Evolutionary conservation across 2,888 invertebrate genomes (phyloP).

Genomic region (Hoplodrina ambigua): DNA sequence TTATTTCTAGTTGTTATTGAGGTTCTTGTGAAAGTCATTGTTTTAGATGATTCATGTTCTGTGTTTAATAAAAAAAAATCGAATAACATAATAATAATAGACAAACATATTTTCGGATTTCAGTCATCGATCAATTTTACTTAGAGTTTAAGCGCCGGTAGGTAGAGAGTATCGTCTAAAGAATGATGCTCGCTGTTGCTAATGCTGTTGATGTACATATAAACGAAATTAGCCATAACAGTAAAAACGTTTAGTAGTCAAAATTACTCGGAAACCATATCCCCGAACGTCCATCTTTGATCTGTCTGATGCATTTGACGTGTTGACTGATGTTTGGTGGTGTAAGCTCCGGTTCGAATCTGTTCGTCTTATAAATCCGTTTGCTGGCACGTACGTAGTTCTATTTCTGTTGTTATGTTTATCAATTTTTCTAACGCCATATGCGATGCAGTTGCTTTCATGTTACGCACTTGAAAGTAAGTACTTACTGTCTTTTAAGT

Average conservation of each 20-base stretch:
- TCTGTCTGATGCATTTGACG: constrained; percentile 67
- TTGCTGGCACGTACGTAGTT: constrained; percentile 51
- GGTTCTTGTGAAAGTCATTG: constrained; percentile 3
- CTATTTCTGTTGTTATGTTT: constrained; percentile 67
- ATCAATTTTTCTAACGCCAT: constrained; percentile 67
- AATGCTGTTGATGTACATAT: constrained; percentile 10
- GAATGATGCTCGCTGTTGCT: background rate
- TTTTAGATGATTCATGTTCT: background rate
- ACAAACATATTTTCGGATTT: no score
- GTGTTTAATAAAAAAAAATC: no score
- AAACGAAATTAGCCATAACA: constrained; percentile 56
- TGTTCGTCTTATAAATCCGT: constrained; percentile 60
- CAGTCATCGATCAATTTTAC: no score
- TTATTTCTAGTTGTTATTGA: constrained; percentile 5
- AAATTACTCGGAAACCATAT: constrained; percentile 67
- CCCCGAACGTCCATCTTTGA: constrained; percentile 64
- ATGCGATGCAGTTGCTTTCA: constrained; percentile 60
- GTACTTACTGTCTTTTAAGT: constrained; percentile 56
- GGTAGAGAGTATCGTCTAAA: background rate
- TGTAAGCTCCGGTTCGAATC: constrained; percentile 55
- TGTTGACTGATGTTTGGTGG: constrained; percentile 68
- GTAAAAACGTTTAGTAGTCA: constrained; percentile 52
- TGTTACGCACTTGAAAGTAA: constrained; percentile 62
- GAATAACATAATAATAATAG: background rate
- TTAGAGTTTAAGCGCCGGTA: no score